Percentiles rank a stretch among this genome's conserved stretches.
These are phyloP conservation scores for Salvelinus sp. DNA, from an alignment of 2,113 vertebrate species.

Conservation along the genomic window DNA sequence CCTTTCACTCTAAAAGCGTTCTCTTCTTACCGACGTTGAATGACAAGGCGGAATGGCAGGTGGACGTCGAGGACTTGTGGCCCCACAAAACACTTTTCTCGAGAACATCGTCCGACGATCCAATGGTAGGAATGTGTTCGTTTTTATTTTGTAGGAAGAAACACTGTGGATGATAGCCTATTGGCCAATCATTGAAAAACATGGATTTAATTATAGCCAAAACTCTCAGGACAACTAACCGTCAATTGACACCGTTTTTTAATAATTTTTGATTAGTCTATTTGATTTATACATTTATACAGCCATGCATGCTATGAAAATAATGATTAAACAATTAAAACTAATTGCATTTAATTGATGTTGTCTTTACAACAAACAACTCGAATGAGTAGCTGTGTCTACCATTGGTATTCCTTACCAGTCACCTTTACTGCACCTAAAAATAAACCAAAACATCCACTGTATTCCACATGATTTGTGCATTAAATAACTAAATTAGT, in stretches of 20 bases:
- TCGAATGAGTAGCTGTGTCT: no score
- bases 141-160: not conserved
- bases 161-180: not conserved
- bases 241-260: not conserved
- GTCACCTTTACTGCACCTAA: no score
- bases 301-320: not conserved
- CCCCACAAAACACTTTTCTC: conserved; percentile 90
- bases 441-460: no score
- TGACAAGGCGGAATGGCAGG: conserved; percentile 79
- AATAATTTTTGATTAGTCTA: not conserved
- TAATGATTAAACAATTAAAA: no score
- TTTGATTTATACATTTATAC: not conserved
- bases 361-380: no score
- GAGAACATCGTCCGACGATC: conserved; percentile 91
- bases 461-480: no score
- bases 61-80: conserved; percentile 87
- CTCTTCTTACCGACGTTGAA: conserved; percentile 56
- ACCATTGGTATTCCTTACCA: no score
- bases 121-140: conserved; percentile 77
- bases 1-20: conserved; percentile 45
- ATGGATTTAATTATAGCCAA: not conserved
- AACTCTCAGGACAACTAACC: not conserved
- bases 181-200: not conserved
- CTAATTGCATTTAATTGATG: no score
- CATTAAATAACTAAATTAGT: no score